phyloP scores from a whole-genome alignment of 2,113 vertebrate species.

The Condylura cristata region DNA sequence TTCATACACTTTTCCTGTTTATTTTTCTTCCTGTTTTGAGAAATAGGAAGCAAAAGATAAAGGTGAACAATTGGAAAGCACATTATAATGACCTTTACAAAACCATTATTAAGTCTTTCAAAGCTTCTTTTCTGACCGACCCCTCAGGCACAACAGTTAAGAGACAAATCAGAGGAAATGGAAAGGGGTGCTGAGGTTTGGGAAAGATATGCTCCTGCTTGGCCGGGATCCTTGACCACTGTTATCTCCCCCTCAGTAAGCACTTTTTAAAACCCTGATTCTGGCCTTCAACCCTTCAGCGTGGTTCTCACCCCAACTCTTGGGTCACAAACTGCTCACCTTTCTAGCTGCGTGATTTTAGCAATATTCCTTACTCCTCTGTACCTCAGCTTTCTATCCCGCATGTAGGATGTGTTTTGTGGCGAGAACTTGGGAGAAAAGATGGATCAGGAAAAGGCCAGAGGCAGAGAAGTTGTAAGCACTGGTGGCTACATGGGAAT shows the following conservation, averaged over 20 bases:
- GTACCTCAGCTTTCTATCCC: background rate
- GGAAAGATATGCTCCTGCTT: background rate
- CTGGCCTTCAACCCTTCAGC: background rate
- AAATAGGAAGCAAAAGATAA: constrained; percentile 61
- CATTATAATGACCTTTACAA: constrained; percentile 45
- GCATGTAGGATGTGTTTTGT: background rate
- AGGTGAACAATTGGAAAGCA: constrained; percentile 15
- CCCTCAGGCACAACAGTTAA: background rate
- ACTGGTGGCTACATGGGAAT: background rate
- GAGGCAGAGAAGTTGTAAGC: background rate
- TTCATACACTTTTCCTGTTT: constrained; percentile 70
- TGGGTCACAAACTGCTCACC: background rate
- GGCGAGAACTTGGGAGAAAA: background rate
- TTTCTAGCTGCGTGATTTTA: background rate
- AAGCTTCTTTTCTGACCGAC: background rate
- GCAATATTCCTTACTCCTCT: background rate
- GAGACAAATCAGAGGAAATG: background rate
- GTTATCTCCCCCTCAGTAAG: background rate
- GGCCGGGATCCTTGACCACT: background rate
- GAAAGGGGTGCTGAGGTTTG: background rate
- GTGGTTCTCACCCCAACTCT: background rate
- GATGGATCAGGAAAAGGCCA: background rate
- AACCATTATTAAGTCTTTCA: constrained; percentile 6
- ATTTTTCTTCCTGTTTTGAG: constrained; percentile 75
- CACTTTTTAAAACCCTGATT: background rate